Conservation (phyloP, 2,113 vertebrate species). For the Istiophorus platypterus region DNA sequence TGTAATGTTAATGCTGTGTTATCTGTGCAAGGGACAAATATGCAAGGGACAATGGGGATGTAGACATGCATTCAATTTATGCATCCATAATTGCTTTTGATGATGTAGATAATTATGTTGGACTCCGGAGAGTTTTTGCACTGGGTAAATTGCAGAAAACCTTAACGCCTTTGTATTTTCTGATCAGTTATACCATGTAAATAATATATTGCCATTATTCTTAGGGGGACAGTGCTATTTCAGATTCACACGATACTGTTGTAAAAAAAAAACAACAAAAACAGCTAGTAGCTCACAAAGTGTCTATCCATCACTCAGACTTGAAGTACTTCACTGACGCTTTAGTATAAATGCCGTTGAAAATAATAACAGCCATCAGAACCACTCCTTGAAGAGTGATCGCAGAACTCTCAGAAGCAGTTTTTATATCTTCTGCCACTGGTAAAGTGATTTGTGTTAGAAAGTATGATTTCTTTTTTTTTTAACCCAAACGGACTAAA, state of each 20-base stretch:
- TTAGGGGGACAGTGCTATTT: conserved; percentile 9
- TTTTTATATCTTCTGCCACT: not conserved
- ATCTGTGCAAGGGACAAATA: conserved; percentile 81
- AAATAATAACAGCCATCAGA: conserved; percentile 14
- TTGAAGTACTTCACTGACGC: not conserved
- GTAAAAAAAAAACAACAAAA: no score
- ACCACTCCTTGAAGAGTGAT: conserved; percentile 13
- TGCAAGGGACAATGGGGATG: conserved; percentile 77
- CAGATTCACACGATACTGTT: not conserved
- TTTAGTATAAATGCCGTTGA: not conserved
- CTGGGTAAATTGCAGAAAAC: conserved; percentile 46
- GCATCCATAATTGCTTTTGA: conserved; percentile 81
- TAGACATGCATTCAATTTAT: conserved; percentile 80
- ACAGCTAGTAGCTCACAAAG: conserved; percentile 2
- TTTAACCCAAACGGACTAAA: no score
- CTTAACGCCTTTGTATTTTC: conserved; percentile 39
- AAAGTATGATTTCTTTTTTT: not conserved
- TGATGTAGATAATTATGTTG: conserved; percentile 83
- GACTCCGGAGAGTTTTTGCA: conserved; percentile 63
- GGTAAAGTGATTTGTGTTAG: not conserved
- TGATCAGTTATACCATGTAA: conserved; percentile 41
- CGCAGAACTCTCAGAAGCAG: not conserved
- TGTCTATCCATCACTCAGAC: conserved; percentile 15
- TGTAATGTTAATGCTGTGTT: conserved; percentile 83
- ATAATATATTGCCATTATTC: conserved; percentile 32